Conservation (phyloP, 2,888 invertebrate genomes). For the Steinernema hermaphroditum region DNA sequence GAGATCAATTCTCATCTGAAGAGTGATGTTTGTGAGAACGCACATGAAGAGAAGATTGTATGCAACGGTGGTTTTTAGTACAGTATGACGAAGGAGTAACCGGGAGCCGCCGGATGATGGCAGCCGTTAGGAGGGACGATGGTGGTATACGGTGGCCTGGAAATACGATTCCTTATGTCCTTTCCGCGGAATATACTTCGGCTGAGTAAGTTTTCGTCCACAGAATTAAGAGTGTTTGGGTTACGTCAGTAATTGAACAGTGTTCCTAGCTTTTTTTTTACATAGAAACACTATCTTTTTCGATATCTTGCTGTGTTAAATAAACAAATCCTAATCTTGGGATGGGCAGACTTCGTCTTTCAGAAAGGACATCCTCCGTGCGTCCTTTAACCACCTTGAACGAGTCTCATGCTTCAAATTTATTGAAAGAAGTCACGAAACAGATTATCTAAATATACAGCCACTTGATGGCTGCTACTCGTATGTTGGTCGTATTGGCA, state of each 20-base stretch:
- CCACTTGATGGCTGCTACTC: constrained; percentile 56
- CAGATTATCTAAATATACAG: constrained; percentile 47
- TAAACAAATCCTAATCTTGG: too few relatives aligned
- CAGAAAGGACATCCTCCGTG: constrained; percentile 41
- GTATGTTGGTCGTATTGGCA: constrained; percentile 53
- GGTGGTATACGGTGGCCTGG: not conserved
- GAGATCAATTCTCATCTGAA: not conserved
- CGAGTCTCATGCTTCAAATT: constrained; percentile 50
- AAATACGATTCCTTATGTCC: constrained; percentile 46
- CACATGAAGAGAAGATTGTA: not conserved
- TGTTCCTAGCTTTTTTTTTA: too few relatives aligned
- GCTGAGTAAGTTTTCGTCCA: constrained; percentile 44
- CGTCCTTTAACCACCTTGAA: constrained; percentile 46
- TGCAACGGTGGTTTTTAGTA: constrained; percentile 17
- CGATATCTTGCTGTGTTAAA: too few relatives aligned
- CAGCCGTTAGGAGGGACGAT: not conserved
- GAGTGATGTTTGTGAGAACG: not conserved
- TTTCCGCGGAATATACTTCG: constrained; percentile 45
- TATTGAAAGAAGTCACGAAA: constrained; percentile 41
- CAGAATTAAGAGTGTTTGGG: too few relatives aligned
- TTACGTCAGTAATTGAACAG: too few relatives aligned
- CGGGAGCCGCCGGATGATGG: not conserved
- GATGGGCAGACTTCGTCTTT: too few relatives aligned
- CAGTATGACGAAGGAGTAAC: not conserved
- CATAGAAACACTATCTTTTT: too few relatives aligned